Evolutionary conservation across 2,888 invertebrate genomes (phyloP), one percentile per base, ranked within the genome.

Genomic region (Dorcus parallelipipedus): DNA sequence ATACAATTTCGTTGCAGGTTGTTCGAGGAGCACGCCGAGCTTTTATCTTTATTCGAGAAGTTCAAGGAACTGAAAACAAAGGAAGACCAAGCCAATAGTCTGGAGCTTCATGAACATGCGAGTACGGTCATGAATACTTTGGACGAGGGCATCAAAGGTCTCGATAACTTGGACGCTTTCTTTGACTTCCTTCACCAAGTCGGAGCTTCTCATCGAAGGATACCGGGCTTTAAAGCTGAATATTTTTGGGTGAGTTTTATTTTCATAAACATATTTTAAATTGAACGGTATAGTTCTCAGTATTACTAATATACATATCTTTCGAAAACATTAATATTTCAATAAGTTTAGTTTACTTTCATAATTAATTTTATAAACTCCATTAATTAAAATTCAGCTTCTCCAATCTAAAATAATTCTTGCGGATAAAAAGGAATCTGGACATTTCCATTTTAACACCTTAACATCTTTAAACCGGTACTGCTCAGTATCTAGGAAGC

Each of bases 121-220:
- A 89, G 87, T 72, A 90, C 90, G 69, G 94, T 95, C 33, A 95
- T 95, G 94, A 87, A 86, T 70, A 92, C 93, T 1, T 78, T 95
- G 61, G 94, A 95, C 74, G 93, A 94, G 73, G 91, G 93, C 61
- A 94, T 95, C 78, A 89, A 90, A 73, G 88, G 90, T 23, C 82
- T 95, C 59, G 93, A 94, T 72, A 89, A 93, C 75, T 82, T 92
- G 78, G 93, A 94, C 77, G 86, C 86, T 71, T 93, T 94, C 81
- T 87, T 91, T 77, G 85, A 88, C 69, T 91, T 88, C 74, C 83
- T 95, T 56, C 87, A 90, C 72, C 89, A 91, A 78, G 88, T 93
- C 51, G 95, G 93, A 3, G 89, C 89, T 52, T 87, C 90, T 55
- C 95, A 95, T 79, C 82, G 86, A 62, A 85, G 88, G 78, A 91